These are phyloP conservation scores for Oncorhynchus gorbuscha DNA, from an alignment of 2,113 vertebrate genomes.

Conservation along the genomic window DNA sequence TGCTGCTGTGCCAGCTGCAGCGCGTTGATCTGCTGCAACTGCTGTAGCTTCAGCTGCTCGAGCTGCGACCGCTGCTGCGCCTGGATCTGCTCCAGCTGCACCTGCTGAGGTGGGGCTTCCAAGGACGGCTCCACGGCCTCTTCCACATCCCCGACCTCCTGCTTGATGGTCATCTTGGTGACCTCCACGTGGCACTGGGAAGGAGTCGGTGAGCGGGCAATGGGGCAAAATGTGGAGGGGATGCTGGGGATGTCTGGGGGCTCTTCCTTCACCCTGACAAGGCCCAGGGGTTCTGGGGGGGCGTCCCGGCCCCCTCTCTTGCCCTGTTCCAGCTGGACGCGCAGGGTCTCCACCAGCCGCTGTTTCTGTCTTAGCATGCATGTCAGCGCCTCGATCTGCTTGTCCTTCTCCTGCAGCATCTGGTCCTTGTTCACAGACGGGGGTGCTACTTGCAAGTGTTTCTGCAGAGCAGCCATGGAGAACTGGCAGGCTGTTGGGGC, in stretches of 20 bases:
- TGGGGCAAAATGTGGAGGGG: background rate
- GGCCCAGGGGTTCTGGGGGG: conserved; percentile 24
- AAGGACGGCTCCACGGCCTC: background rate
- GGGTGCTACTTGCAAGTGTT: background rate
- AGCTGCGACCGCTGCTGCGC: background rate
- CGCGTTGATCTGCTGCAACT: background rate
- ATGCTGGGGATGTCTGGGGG: conserved; percentile 41
- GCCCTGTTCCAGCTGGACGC: conserved; percentile 82
- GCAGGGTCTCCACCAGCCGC: conserved; percentile 85
- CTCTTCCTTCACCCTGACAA: conserved; percentile 52
- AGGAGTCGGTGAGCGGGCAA: background rate
- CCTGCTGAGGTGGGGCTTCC: background rate
- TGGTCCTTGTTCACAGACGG: conserved; percentile 83
- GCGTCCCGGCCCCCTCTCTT: conserved; percentile 46
- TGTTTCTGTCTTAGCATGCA: conserved; percentile 91
- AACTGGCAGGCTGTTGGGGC: conserved; percentile 37
- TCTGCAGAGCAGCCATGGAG: conserved; percentile 37
- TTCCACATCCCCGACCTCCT: conserved; percentile 50
- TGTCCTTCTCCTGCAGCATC: conserved; percentile 92
- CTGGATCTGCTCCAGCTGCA: conserved; percentile 13
- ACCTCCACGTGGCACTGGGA: conserved; percentile 23
- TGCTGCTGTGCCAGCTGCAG: conserved; percentile 45
- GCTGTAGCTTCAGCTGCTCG: conserved; percentile 27
- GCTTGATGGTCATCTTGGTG: conserved; percentile 52
- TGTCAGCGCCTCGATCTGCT: conserved; percentile 86